Percentiles rank a stretch among this genome's conserved stretches.
Evolutionary conservation across 2,113 vertebrate species (phyloP).

Genomic region (Dasypus novemcinctus): DNA sequence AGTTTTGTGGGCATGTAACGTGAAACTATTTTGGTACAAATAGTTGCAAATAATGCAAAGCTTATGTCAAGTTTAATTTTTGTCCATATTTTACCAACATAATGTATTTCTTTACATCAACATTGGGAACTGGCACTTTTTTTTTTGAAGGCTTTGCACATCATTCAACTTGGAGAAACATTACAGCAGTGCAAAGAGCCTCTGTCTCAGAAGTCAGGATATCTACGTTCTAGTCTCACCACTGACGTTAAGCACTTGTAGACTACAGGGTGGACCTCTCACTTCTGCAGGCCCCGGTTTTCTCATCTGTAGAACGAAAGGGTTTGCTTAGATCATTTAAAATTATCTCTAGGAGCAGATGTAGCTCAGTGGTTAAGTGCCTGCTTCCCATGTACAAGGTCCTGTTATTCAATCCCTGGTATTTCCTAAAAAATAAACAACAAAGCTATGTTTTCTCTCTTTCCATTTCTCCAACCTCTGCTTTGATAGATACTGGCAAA

Average conservation of each 20-base stretch:
- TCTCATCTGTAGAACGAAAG: neutral
- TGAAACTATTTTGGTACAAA: neutral
- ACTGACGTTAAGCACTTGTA: neutral
- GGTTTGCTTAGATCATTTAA: neutral
- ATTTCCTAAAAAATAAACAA: neutral
- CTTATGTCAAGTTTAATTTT: neutral
- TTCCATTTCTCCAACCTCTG: neutral
- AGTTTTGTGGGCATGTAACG: neutral
- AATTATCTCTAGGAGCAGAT: neutral
- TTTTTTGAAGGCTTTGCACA: neutral
- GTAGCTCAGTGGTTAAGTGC: too few relatives aligned
- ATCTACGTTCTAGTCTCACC: neutral
- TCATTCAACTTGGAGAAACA: neutral
- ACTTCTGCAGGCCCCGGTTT: neutral
- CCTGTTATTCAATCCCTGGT: too few relatives aligned
- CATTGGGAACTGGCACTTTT: neutral
- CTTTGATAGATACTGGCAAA: neutral
- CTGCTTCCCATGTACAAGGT: too few relatives aligned
- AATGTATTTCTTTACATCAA: neutral
- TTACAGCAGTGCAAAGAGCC: neutral
- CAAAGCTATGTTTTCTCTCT: neutral
- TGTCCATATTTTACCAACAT: neutral
- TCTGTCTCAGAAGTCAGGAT: neutral
- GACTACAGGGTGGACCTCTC: neutral
- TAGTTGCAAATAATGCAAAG: too few relatives aligned